Conservation (phyloP, 1,140 invertebrate species). For the Dreissena polymorpha region DNA sequence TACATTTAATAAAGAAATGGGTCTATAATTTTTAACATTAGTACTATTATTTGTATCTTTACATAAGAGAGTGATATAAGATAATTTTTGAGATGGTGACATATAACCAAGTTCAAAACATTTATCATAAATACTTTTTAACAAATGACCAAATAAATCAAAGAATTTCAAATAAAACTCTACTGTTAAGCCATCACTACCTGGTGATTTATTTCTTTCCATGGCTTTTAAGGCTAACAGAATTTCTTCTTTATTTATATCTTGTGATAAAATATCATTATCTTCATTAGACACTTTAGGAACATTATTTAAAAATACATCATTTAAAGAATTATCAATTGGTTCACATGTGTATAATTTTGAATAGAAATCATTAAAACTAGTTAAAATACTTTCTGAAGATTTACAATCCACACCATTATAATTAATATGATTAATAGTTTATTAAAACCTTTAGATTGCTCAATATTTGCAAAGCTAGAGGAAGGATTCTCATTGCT, state of each 20-base stretch:
- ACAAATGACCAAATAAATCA: slow-evolving; percentile 41
- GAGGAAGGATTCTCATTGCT: no score
- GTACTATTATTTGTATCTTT: slow-evolving; percentile 51
- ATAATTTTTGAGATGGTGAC: slow-evolving; percentile 39
- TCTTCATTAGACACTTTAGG: no score
- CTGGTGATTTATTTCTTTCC: slow-evolving; percentile 59
- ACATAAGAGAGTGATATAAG: slow-evolving; percentile 59
- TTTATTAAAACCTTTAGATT: no score
- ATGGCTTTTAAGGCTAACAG: slow-evolving; percentile 35
- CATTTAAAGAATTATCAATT: no score
- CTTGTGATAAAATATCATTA: slow-evolving; percentile 28
- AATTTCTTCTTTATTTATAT: slow-evolving; percentile 49
- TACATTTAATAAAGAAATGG: slow-evolving; percentile 61
- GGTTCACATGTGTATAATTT: no score
- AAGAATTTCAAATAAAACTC: slow-evolving; percentile 60
- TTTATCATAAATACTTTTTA: slow-evolving; percentile 42
- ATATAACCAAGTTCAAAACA: slow-evolving; percentile 48
- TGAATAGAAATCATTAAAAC: no score
- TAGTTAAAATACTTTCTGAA: no score
- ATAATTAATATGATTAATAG: no score
- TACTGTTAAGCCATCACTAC: neutral
- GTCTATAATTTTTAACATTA: slow-evolving; percentile 56
- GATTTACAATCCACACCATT: no score
- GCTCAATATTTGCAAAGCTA: no score
- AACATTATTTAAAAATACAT: no score